These are phyloP conservation scores for Porites divaricata DNA, from an alignment of 92 coral and sea anemone genomes.

Conservation along the genomic window DNA sequence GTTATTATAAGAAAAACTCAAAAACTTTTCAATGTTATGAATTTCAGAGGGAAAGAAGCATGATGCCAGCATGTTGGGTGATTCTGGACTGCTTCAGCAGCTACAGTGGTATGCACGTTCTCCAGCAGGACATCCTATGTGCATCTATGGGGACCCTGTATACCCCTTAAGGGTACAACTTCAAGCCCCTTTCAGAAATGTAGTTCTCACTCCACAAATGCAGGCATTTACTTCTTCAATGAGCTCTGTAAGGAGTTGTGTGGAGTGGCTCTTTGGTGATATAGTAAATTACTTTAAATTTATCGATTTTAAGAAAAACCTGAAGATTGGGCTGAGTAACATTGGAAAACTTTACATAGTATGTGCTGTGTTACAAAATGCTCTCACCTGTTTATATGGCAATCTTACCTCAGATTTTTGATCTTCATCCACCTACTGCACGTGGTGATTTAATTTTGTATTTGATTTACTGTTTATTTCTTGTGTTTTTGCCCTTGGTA, in stretches of 20 bases:
- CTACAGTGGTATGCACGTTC: constrained; percentile 2
- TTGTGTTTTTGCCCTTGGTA: too few relatives aligned
- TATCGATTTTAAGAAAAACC: constrained; percentile 58
- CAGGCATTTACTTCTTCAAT: constrained; percentile 51
- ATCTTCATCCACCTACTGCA: constrained; percentile 9
- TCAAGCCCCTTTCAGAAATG: constrained; percentile 2
- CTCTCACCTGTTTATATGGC: constrained; percentile 30
- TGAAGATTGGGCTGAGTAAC: constrained; percentile 16
- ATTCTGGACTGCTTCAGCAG: constrained; percentile 30
- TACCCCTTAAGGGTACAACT: too few relatives aligned
- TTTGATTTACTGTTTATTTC: constrained; percentile 1
- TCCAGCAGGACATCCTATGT: constrained; percentile 9
- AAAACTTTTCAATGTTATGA: constrained; percentile 30
- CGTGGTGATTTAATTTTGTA: constrained; percentile 2
- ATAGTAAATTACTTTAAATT: constrained; percentile 46
- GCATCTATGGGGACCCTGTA: too few relatives aligned
- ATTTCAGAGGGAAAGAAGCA: too few relatives aligned
- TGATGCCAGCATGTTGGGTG: constrained; percentile 11
- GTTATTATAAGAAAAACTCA: constrained; percentile 1
- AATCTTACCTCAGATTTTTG: constrained; percentile 11
- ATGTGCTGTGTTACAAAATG: constrained; percentile 36
- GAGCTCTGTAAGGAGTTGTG: constrained; percentile 51
- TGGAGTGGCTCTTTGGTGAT: constrained; percentile 56
- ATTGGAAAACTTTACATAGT: constrained; percentile 37
- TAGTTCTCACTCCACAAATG: constrained; percentile 39